Percentiles rank a stretch among this genome's conserved stretches.
These are phyloP conservation scores for Oryctolagus cuniculus DNA, from an alignment of 2,113 vertebrate genomes.

Conservation along the genomic window mOryCun1.1 NC_091440.1:38134001-38134500, in stretches of 20 bases:
- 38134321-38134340: conserved; percentile 29
- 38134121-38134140: background rate
- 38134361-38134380: conserved; percentile 4
- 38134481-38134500: background rate
- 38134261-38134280: background rate
- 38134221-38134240: background rate
- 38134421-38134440: conserved; percentile 13
- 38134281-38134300: conserved; percentile 21
- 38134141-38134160: background rate
- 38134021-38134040: no score
- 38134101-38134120: background rate
- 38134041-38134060: no score
- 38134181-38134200: background rate
- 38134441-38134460: background rate
- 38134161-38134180: background rate
- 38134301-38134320: background rate
- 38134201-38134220: background rate
- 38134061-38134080: background rate
- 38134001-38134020: no score
- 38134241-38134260: conserved; percentile 4
- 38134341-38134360: conserved; percentile 17
- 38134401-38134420: background rate
- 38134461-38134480: background rate
- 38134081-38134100: background rate
- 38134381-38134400: conserved; percentile 20